Percentiles rank a stretch among this genome's conserved stretches.
These are phyloP conservation scores for Chaetodon trifascialis DNA, from an alignment of 2,113 vertebrate species.

Conservation along the genomic window DNA sequence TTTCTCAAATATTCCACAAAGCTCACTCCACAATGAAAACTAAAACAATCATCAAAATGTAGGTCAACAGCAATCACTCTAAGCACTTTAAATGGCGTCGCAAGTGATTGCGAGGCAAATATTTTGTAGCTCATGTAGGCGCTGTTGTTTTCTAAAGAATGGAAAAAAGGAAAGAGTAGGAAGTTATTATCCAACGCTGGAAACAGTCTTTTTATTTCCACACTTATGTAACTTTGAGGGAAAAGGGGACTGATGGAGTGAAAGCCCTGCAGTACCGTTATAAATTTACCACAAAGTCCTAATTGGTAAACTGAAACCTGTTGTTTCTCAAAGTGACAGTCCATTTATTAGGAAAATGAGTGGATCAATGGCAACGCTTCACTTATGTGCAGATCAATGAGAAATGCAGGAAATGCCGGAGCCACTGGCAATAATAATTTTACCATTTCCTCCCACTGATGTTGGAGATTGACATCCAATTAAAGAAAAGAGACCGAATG, in stretches of 20 bases:
- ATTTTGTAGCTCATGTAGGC: conserved; percentile 8
- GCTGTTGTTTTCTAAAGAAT: conserved; percentile 32
- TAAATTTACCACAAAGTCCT: conserved; percentile 45
- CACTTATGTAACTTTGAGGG: conserved; percentile 17
- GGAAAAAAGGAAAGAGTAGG: conserved; percentile 23
- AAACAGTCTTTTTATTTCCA: conserved; percentile 33
- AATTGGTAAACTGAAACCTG: conserved; percentile 54
- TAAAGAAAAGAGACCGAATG: not conserved
- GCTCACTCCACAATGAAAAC: conserved; percentile 15
- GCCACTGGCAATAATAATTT: conserved; percentile 29
- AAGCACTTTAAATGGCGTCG: conserved; percentile 18
- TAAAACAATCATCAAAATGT: conserved; percentile 30
- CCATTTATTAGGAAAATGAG: conserved; percentile 55
- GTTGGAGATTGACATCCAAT: conserved; percentile 5
- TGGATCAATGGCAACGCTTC: conserved; percentile 51
- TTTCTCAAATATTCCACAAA: conserved; percentile 26
- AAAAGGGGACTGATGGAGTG: conserved; percentile 11
- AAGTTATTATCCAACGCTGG: conserved; percentile 30
- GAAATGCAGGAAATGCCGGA: conserved; percentile 31
- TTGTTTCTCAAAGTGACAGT: conserved; percentile 58
- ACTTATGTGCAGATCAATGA: conserved; percentile 54
- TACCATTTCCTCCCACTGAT: conserved; percentile 10
- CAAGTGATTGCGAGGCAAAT: conserved; percentile 38
- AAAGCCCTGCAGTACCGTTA: conserved; percentile 1
- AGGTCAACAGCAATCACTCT: conserved; percentile 51